Percentiles rank a stretch among this genome's conserved stretches.
Evolutionary conservation across 2,888 invertebrate genomes (phyloP).

Genomic region (Ligdia adustata): DNA sequence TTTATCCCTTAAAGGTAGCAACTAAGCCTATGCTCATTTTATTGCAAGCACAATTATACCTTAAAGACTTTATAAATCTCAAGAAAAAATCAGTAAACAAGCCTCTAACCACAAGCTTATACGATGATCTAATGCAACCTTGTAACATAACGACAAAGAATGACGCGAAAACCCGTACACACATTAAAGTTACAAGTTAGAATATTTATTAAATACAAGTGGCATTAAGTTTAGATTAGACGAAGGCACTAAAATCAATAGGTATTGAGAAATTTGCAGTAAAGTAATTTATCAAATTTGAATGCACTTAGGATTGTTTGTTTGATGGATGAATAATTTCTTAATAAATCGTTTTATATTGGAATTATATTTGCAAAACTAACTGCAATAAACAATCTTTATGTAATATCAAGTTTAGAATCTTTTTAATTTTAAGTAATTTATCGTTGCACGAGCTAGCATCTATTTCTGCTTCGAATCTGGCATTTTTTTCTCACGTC

Average conservation of each 20-base stretch:
- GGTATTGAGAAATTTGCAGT: constrained; percentile 1
- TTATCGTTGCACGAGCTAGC: too few species aligned
- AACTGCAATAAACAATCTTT: too few species aligned
- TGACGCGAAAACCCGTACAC: constrained; percentile 8
- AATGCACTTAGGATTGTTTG: background rate
- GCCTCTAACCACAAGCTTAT: constrained; percentile 44
- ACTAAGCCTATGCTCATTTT: constrained; percentile 11
- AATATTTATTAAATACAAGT: constrained; percentile 6
- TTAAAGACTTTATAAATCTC: constrained; percentile 20
- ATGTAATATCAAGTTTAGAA: too few species aligned
- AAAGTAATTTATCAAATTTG: background rate
- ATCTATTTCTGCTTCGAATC: too few species aligned
- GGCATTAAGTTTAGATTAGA: constrained; percentile 9
- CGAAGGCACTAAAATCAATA: constrained; percentile 14
- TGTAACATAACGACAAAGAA: constrained; percentile 41
- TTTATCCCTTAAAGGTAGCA: background rate
- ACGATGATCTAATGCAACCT: constrained; percentile 55
- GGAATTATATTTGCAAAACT: too few species aligned
- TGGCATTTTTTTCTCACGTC: too few species aligned
- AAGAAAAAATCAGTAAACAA: constrained; percentile 35
- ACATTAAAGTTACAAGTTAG: constrained; percentile 1
- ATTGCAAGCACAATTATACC: constrained; percentile 3
- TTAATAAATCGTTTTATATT: too few species aligned
- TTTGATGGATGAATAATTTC: too few species aligned
- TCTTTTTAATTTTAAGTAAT: too few species aligned